Evolutionary conservation across 2,113 vertebrate species (phyloP).

Genomic region (Syngnathus scovelli): DNA sequence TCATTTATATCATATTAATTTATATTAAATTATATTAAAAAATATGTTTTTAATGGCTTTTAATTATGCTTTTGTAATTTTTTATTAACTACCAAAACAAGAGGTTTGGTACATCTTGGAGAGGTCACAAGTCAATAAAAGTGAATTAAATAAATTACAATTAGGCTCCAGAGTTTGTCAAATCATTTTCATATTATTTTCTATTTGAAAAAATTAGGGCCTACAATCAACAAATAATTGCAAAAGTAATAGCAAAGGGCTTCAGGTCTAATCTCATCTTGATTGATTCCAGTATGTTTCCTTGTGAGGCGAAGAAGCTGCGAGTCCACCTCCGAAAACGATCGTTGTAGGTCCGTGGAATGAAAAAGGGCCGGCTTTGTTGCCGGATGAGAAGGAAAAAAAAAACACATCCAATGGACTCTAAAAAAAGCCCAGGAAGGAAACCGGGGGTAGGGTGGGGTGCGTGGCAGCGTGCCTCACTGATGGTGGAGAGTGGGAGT

Average conservation of each 20-base stretch:
- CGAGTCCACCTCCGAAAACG: background rate
- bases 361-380: slow-evolving; percentile 86
- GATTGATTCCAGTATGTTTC: background rate
- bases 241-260: background rate
- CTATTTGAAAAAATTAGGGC: too few species aligned
- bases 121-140: too few species aligned
- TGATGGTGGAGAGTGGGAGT: slow-evolving; percentile 73
- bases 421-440: slow-evolving; percentile 99
- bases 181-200: too few species aligned
- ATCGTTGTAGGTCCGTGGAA: slow-evolving; percentile 72
- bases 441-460: slow-evolving; percentile 91
- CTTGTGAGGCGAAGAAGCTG: background rate
- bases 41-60: too few species aligned
- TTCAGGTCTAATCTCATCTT: background rate
- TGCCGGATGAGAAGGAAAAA: slow-evolving; percentile 80
- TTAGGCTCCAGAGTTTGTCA: too few species aligned
- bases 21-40: too few species aligned
- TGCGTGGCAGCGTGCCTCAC: slow-evolving; percentile 65
- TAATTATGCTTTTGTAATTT: too few species aligned
- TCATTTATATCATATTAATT: too few species aligned
- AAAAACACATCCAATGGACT: slow-evolving; percentile 81
- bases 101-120: too few species aligned
- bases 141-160: too few species aligned
- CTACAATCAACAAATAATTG: too few species aligned
- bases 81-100: too few species aligned